Base-by-base conservation (phyloP, 2,888 invertebrate species). In the Xylota sylvarum region DNA sequence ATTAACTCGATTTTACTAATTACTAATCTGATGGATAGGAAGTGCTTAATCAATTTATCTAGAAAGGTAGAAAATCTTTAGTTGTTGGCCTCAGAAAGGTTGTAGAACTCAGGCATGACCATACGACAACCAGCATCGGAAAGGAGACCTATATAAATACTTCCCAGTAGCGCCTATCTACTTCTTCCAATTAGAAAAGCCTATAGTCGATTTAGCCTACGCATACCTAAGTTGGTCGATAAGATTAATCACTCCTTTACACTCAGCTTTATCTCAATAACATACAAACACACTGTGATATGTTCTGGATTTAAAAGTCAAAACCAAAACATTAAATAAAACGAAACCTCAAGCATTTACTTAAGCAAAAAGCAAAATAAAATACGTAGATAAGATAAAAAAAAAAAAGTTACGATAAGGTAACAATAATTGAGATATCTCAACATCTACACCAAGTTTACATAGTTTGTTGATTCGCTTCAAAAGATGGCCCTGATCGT, bases 241-340 rank as follows among this genome's bases (percentile, higher is more conserved):
- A 40, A 40, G 40, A n/a, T n/a, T 40, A 40, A 35, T 4, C 40
- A 46, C 5, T 46, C 6, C 46, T 17, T 12, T 5, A 17, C 17
- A 17, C 10, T 19, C 6, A 19, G 12, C 23, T 37, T 58, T 58
- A 58, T 37, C 60, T 60, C 23, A 60, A 40, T 40, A 37, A 60
- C 35, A 60, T 4, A 23, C 23, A 60, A 56, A 32, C 55, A 56
- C 12, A 5, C 35, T 37, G 3, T 37, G 3, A 1, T 37, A 37
- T 37, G 23, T 23, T 2, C 23, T 37, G 4, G 10, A 37, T 37
- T 58, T 19, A 7, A 35, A 14, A 35, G 37, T 35, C 5, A 58
- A 35, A 58, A 48, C 48, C 19, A 48, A 19, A 48, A 48, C 17
- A 48, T 48, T 19, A 9, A 48, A 48, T 10, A 48, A 48, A 48